These are phyloP conservation scores for Channa argus DNA, from an alignment of 2,113 vertebrate genomes.

Conservation along the genomic window DNA sequence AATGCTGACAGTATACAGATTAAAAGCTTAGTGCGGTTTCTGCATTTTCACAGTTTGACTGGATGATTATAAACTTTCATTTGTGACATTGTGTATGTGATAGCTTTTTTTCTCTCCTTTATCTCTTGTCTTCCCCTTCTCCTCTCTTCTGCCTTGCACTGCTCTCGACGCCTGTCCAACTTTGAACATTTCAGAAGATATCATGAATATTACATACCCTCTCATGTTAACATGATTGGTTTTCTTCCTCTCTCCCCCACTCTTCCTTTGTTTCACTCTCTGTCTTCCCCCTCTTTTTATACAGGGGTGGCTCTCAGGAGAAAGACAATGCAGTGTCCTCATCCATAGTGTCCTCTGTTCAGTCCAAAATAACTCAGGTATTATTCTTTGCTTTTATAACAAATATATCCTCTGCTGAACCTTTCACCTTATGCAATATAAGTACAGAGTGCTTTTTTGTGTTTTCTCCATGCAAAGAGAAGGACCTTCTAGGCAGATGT, in stretches of 20 bases:
- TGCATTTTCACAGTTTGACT: slow-evolving; percentile 4
- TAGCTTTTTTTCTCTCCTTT: slow-evolving; percentile 24
- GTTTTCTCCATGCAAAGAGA: slow-evolving; percentile 27
- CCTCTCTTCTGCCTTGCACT: background rate
- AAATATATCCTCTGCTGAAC: slow-evolving; percentile 31
- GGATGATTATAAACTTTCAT: slow-evolving; percentile 15
- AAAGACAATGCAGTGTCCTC: slow-evolving; percentile 95
- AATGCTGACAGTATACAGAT: slow-evolving; percentile 16
- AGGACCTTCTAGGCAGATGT: slow-evolving; percentile 20
- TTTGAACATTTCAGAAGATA: slow-evolving; percentile 53
- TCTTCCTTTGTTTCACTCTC: slow-evolving; percentile 7
- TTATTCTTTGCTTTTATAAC: slow-evolving; percentile 56
- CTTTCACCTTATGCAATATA: slow-evolving; percentile 6
- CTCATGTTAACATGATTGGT: slow-evolving; percentile 59
- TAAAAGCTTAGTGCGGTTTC: slow-evolving; percentile 21
- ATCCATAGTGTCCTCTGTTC: slow-evolving; percentile 95
- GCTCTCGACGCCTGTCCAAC: slow-evolving; percentile 25
- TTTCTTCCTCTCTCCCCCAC: slow-evolving; percentile 17
- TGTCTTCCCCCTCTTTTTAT: slow-evolving; percentile 25
- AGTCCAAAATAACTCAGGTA: slow-evolving; percentile 99
- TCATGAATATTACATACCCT: slow-evolving; percentile 65
- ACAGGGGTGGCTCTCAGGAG: slow-evolving; percentile 93
- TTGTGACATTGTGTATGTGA: slow-evolving; percentile 18
- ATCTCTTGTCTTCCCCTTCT: background rate
- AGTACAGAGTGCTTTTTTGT: slow-evolving; percentile 32